Evolutionary conservation across 2,797 vertebrate genomes (phyloP).

Genomic region (Antennarius maculatus): DNA sequence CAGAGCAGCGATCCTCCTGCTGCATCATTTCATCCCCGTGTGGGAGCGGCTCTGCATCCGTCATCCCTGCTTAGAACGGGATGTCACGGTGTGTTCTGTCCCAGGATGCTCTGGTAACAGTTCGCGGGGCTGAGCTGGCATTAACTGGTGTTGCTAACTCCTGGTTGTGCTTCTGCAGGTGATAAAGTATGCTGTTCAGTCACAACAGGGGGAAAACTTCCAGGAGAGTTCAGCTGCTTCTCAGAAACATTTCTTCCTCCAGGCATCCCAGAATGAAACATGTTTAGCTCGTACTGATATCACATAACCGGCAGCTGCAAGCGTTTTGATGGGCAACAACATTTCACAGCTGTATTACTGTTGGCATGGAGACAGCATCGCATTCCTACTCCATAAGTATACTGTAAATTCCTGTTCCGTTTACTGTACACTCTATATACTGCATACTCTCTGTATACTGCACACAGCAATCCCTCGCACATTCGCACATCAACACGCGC

Average conservation of each 20-base stretch:
- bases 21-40: slow-evolving; percentile 62
- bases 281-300: background rate
- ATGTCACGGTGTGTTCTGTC: slow-evolving; percentile 45
- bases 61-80: slow-evolving; percentile 60
- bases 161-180: slow-evolving; percentile 14
- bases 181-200: slow-evolving; percentile 10
- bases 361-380: no score
- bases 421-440: no score
- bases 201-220: background rate
- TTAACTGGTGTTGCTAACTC: slow-evolving; percentile 41
- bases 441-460: no score
- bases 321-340: no score
- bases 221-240: background rate
- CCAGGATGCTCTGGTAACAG: slow-evolving; percentile 41
- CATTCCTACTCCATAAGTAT: no score
- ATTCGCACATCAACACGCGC: no score
- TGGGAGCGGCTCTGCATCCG: slow-evolving; percentile 44
- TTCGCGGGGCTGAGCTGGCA: slow-evolving; percentile 32
- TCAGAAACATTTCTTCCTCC: background rate
- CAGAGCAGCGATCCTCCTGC: slow-evolving; percentile 58
- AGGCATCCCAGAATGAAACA: background rate
- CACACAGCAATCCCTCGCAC: no score
- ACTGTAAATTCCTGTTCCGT: no score
- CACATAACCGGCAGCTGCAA: no score
- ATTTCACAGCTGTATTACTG: no score